These are phyloP conservation scores for Craterocephalus amniculus DNA, from an alignment of 2,797 vertebrate genomes.

Conservation along the genomic window DNA sequence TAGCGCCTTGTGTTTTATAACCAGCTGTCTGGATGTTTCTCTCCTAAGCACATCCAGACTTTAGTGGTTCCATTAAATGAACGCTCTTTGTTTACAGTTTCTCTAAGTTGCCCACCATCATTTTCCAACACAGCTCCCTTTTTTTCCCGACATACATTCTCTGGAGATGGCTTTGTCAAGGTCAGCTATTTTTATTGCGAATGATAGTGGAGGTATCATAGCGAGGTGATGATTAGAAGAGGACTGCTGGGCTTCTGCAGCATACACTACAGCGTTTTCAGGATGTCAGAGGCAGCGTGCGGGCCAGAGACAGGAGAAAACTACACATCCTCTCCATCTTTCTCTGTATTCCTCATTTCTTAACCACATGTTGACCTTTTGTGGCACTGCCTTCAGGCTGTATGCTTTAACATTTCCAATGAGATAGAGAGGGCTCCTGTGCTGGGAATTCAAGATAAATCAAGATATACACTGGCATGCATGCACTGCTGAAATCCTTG, in stretches of 20 bases:
- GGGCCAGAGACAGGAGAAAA: conserved; percentile 21
- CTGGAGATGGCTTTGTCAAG: conserved; percentile 66
- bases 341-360: conserved; percentile 65
- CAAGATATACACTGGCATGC: conserved; percentile 51
- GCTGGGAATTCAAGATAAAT: conserved; percentile 78
- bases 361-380: conserved; percentile 80
- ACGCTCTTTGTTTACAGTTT: conserved; percentile 69
- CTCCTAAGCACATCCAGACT: conserved; percentile 48
- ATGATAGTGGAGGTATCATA: conserved; percentile 45
- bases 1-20: conserved; percentile 60
- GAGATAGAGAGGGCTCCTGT: conserved; percentile 65
- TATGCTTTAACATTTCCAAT: conserved; percentile 80
- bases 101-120: conserved; percentile 57
- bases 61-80: conserved; percentile 57
- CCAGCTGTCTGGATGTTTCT: conserved; percentile 51
- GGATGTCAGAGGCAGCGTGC: conserved; percentile 20
- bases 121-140: conserved; percentile 20
- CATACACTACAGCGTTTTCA: conserved; percentile 31
- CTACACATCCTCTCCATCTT: conserved; percentile 37
- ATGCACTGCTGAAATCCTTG: conserved; percentile 27
- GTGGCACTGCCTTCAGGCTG: conserved; percentile 73
- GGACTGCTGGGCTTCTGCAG: conserved; percentile 29
- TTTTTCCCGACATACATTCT: conserved; percentile 38
- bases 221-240: conserved; percentile 37
- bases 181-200: conserved; percentile 63